Base-by-base conservation (phyloP, 2,113 vertebrate genomes). In the Gobius niger region DNA sequence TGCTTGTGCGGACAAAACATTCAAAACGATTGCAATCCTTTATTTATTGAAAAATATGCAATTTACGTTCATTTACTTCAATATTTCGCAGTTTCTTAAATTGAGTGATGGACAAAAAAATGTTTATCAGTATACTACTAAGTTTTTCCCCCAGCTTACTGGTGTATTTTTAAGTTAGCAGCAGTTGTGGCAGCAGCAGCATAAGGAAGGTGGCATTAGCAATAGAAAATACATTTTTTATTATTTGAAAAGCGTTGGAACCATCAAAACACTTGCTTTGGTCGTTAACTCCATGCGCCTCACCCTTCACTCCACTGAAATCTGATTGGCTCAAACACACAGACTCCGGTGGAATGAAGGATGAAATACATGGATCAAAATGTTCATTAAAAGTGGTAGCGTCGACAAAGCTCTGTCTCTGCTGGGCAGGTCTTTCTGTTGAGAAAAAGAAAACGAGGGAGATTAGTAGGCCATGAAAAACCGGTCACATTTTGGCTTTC, bases 331-430 rank as follows among this genome's bases (percentile, higher is more conserved):
- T 44, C 13, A 57, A 19, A 40, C 84, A 95, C 88, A 98, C 97
- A 99, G 97, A 99, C 96, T 99, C 97, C 96, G 96, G 96, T 99
- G 97, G 96, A 99, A 98, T 98, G 97, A 98, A 99, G 97, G 96
- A 98, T 95, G 96, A 92, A 88, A 94, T 63, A 85, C 94, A 94
- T 92, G 93, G 95, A 96, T 81, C 0, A 4, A 57, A 12, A 12
- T 57, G 2, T 57, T 40, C 24, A 88, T 88, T 88, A 44, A 63
- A 63, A 18, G 9, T 19, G 56, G 47, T 24, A 71, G 1, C 7
- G 14, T 44, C 14, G 65, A 76, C 51, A 51, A 10, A 1, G 66
- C 7, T 53, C 41, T 44, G 3, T 42, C n/a, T 34, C 16, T n/a
- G 5, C 64, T 63, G 56, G 76, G 62, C 49, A 63, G 54, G 16